A percentile compares a stretch with the other conserved stretches of the same genome.
phyloP scores from a whole-genome alignment of 1,140 invertebrate species.

The Calephelis nemesis region DNA sequence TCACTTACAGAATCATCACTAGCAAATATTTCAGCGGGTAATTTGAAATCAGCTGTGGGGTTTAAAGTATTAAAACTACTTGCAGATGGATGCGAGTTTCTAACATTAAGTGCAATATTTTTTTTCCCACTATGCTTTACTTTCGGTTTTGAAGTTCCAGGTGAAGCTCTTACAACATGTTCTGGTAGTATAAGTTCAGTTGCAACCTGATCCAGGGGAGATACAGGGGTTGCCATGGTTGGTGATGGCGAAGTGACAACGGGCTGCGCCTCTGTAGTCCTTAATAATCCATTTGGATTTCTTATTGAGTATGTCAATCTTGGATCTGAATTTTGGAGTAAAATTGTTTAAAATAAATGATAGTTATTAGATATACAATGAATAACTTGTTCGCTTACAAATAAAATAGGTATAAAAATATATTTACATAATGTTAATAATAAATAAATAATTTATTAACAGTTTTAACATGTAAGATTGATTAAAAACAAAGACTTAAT shows the following conservation, averaged over 20 bases:
- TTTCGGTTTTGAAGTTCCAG: conserved; percentile 48
- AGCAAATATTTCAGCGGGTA: conserved; percentile 73
- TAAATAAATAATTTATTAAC: too few species aligned
- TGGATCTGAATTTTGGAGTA: conserved; percentile 42
- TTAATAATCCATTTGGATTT: conserved; percentile 38
- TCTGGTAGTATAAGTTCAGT: conserved; percentile 39
- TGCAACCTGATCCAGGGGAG: conserved; percentile 40
- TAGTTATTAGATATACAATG: background rate
- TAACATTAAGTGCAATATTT: conserved; percentile 34
- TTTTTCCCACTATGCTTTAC: conserved; percentile 35
- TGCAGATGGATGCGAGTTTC: conserved; percentile 39
- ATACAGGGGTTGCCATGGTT: conserved; percentile 41
- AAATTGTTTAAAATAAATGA: conserved; percentile 12
- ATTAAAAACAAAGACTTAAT: too few species aligned
- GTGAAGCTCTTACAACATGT: conserved; percentile 40
- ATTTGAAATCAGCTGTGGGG: conserved; percentile 61
- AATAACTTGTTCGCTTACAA: too few species aligned
- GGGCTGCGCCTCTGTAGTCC: conserved; percentile 40
- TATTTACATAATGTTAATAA: too few species aligned
- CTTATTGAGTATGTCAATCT: conserved; percentile 41
- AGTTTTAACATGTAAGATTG: too few species aligned
- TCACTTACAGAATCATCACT: conserved; percentile 72
- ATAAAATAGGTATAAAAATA: too few species aligned
- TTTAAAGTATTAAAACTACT: conserved; percentile 58
- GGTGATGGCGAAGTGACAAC: conserved; percentile 56